These are phyloP conservation scores for Orthosia cruda DNA, from an alignment of 2,888 invertebrate genomes.

Conservation along the genomic window DNA sequence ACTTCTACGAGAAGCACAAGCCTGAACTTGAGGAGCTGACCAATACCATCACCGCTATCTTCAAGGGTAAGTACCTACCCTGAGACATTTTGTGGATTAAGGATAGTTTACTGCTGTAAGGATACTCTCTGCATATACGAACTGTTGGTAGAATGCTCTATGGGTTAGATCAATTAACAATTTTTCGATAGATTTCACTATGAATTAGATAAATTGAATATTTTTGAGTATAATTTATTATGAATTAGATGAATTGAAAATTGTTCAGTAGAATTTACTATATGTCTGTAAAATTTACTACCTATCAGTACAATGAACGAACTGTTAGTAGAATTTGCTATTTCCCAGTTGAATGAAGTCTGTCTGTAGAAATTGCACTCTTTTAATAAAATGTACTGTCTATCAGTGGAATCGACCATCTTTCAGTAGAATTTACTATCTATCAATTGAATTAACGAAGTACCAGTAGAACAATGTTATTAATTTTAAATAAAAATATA, in stretches of 20 bases:
- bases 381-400: background rate
- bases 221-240: background rate
- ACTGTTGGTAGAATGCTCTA: background rate
- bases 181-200: background rate
- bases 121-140: background rate
- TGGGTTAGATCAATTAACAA: no score
- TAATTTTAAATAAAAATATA: no score
- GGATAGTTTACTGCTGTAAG: background rate
- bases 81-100: no score
- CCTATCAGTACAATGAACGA: background rate
- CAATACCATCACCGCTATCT: conserved; percentile 88
- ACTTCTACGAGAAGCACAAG: conserved; percentile 93
- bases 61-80: conserved; percentile 83
- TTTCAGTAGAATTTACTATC: background rate
- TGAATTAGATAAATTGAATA: no score
- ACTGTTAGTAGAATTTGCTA: background rate
- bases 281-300: no score
- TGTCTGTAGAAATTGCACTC: background rate
- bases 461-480: no score
- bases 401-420: background rate
- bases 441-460: background rate
- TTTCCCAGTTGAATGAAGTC: background rate
- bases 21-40: conserved; percentile 93
- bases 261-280: background rate
- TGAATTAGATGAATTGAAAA: no score